phyloP scores from a whole-genome alignment of 2,797 vertebrate species.

The Epinephelus coioides region DNA sequence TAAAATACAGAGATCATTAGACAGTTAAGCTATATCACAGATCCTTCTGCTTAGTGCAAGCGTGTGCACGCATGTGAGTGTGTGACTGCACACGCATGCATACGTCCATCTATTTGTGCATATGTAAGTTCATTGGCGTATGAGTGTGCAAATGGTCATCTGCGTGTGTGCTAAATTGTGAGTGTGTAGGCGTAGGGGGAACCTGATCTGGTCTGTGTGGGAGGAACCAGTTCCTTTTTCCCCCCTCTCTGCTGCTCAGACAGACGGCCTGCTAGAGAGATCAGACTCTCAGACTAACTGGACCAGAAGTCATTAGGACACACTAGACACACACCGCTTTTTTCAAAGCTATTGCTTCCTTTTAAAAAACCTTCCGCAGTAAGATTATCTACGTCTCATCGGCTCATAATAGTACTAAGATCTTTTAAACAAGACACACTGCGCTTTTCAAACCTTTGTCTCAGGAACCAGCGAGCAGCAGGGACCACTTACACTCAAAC shows the following conservation, averaged over 20 bases:
- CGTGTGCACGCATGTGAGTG: constrained; percentile 31
- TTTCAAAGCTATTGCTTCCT: constrained; percentile 74
- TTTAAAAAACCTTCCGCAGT: constrained; percentile 58
- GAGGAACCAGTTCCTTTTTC: constrained; percentile 74
- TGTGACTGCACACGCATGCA: constrained; percentile 57
- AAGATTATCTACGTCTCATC: constrained; percentile 74
- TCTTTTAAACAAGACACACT: constrained; percentile 68
- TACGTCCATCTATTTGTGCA: constrained; percentile 69
- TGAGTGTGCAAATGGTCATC: constrained; percentile 77
- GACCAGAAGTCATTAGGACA: constrained; percentile 84
- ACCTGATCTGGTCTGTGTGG: constrained; percentile 85
- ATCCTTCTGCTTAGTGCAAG: constrained; percentile 52
- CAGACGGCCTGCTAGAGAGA: constrained; percentile 86
- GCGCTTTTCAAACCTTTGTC: constrained; percentile 63
- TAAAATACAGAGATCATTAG: constrained; percentile 84
- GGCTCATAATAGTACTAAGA: constrained; percentile 59
- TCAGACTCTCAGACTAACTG: constrained; percentile 84
- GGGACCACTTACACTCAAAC: constrained; percentile 67
- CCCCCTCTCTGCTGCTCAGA: constrained; percentile 70
- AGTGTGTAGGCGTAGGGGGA: constrained; percentile 81
- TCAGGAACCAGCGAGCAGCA: constrained; percentile 57
- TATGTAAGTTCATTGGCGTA: constrained; percentile 67
- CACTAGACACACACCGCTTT: constrained; percentile 71
- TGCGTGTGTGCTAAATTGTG: constrained; percentile 70
- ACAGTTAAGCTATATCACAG: constrained; percentile 82